A percentile compares a stretch with the other conserved stretches of the same genome.
phyloP scores from a whole-genome alignment of 2,888 invertebrate species.

The Steromphala cineraria region DNA sequence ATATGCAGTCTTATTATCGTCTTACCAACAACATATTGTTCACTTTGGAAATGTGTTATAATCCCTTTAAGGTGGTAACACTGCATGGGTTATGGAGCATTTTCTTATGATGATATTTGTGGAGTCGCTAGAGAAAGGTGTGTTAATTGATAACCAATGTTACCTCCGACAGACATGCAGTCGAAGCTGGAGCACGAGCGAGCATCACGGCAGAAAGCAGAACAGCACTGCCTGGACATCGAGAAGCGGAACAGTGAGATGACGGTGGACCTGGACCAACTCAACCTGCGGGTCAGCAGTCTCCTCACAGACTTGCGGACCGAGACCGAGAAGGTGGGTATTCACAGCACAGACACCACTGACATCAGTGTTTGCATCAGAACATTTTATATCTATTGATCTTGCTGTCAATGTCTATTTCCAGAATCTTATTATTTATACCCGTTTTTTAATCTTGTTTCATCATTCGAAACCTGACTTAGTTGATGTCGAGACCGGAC shows the following conservation, averaged over 20 bases:
- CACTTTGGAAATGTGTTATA: no score
- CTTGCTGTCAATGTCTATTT: no score
- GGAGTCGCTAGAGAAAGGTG: no score
- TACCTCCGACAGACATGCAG: constrained; percentile 84
- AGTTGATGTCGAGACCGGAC: no score
- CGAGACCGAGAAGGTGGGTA: constrained; percentile 86
- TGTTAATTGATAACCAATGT: no score
- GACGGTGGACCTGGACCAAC: constrained; percentile 95
- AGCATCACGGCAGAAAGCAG: constrained; percentile 88
- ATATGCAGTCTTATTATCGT: constrained; percentile 92
- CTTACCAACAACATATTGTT: no score
- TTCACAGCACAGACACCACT: no score
- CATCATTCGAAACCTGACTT: background rate
- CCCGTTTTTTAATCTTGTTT: background rate
- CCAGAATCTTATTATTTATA: background rate
- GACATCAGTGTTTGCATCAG: no score
- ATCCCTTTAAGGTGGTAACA: no score
- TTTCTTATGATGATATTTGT: no score
- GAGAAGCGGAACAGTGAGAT: constrained; percentile 96
- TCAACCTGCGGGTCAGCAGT: constrained; percentile 89
- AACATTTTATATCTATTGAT: no score
- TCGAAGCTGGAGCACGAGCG: constrained; percentile 94
- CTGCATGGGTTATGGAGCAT: no score
- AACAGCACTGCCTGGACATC: constrained; percentile 86
- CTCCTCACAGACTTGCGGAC: constrained; percentile 93